Evolutionary conservation across 2,113 vertebrate genomes (phyloP), one percentile per base, ranked within the genome.

Genomic region (Aldabrachelys gigantea): DNA sequence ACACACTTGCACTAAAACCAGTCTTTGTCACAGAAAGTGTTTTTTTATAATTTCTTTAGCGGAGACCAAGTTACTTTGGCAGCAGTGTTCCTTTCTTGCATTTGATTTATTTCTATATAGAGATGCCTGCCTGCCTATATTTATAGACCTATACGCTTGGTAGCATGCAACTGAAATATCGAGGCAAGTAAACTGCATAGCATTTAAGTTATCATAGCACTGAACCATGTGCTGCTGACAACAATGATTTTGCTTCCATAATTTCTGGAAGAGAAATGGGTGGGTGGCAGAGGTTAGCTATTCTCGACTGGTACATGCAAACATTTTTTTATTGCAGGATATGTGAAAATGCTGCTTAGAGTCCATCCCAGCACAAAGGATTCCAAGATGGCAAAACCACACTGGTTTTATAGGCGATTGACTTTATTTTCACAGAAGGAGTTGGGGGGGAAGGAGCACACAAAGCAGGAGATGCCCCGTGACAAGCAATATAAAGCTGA

Each of bases 231-330:
- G 88, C 96, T 97, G 96, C 90, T 82, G 91, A 90, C 94, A 95
- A 78, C 2, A 14, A 90, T 16, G 94, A 5, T 87, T 89, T 93
- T 88, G 89, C 47, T 57, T 91, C 97, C 97, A 89, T 95, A 96
- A 98, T 96, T 98, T 98, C 98, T 97, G 97, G 97, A 97, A 97
- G 94, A 98, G 97, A 98, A 97, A 92, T 81, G 52, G 56, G 35
- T 85, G 91, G 80, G 35, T 76, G 82, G 75, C 82, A 49, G 53
- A 84, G 35, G 87, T 84, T 87, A 47, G 35, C 82, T 88, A 57
- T 83, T 89, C 85, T 87, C 59, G 31, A 59, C 56, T 25, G n/a
- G 69, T 11, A 31, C 35, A 56, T 3, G 47, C 47, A 82, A 90
- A 52, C 3, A 41, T 3, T 84, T 75, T 75, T 11, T 72, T 31